Evolutionary conservation across 2,113 vertebrate species (phyloP).

Genomic region (Grantiella picta): DNA sequence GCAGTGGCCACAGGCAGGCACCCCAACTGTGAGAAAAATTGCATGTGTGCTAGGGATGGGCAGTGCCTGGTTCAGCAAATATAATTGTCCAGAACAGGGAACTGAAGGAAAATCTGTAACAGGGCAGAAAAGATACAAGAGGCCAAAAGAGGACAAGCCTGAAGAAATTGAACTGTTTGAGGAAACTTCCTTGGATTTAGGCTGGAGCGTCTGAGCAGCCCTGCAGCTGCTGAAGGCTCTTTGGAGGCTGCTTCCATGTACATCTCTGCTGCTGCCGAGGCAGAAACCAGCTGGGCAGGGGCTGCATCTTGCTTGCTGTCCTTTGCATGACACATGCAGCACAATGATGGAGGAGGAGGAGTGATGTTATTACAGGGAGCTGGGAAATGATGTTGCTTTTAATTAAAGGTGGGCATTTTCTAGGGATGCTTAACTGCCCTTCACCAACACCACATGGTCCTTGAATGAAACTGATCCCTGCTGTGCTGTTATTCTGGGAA

Average conservation of each 20-base stretch:
- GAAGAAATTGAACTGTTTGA: neutral
- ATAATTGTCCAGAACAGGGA: neutral
- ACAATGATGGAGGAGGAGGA: accelerated
- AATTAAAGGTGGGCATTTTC: neutral
- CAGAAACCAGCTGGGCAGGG: neutral
- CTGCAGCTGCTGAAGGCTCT: neutral
- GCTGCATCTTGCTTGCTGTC: neutral
- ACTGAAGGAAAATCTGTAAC: neutral
- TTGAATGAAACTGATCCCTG: neutral
- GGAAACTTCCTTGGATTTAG: neutral
- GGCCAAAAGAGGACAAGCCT: neutral
- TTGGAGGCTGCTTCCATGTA: neutral
- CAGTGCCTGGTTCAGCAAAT: neutral
- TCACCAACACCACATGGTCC: accelerated
- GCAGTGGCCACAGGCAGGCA: neutral
- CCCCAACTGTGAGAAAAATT: accelerated
- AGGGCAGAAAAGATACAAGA: neutral
- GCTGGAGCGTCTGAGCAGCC: neutral
- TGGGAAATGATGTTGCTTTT: neutral
- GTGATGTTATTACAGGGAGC: neutral
- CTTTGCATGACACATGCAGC: neutral
- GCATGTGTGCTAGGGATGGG: neutral
- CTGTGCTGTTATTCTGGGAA: neutral
- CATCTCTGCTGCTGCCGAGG: neutral
- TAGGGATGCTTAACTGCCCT: neutral